phyloP scores from a whole-genome alignment of 2,797 vertebrate genomes.

The Delichon dasypus region DNA sequence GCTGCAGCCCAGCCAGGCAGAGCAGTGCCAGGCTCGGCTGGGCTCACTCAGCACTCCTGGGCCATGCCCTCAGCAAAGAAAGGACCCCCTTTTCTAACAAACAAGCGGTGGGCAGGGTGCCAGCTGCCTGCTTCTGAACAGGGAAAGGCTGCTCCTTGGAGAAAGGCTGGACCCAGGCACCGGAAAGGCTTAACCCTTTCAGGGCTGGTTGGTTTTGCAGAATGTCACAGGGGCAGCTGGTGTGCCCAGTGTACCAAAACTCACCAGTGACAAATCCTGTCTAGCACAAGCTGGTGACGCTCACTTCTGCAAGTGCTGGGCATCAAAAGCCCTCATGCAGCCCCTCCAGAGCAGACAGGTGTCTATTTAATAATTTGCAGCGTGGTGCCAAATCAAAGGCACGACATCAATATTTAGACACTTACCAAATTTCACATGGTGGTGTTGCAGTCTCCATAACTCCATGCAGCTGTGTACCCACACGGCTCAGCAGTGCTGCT shows the following conservation, averaged over 20 bases:
- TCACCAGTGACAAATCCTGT: neutral
- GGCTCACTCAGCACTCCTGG: neutral
- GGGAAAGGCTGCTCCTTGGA: conserved; percentile 2
- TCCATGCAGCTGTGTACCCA: neutral
- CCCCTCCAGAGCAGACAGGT: neutral
- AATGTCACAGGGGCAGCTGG: accelerated
- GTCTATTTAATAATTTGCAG: neutral
- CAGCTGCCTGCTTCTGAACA: conserved; percentile 30
- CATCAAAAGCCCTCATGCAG: neutral
- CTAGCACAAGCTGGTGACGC: neutral
- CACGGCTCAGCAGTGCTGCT: neutral
- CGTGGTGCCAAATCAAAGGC: neutral
- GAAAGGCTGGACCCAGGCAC: neutral
- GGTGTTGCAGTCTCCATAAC: neutral
- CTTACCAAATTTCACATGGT: neutral
- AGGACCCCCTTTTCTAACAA: conserved; percentile 32
- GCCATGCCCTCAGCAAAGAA: neutral
- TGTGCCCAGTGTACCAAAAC: neutral
- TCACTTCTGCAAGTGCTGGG: neutral
- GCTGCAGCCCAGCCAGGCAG: neutral
- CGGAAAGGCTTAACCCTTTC: conserved; percentile 2
- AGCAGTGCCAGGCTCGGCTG: neutral
- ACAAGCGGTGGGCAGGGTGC: neutral
- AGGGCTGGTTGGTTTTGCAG: neutral
- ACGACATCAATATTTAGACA: neutral